A percentile compares a stretch with the other conserved stretches of the same genome.
These are phyloP conservation scores for Ormyrus thymus DNA, from an alignment of 2,888 invertebrate genomes.

Conservation along the genomic window DNA sequence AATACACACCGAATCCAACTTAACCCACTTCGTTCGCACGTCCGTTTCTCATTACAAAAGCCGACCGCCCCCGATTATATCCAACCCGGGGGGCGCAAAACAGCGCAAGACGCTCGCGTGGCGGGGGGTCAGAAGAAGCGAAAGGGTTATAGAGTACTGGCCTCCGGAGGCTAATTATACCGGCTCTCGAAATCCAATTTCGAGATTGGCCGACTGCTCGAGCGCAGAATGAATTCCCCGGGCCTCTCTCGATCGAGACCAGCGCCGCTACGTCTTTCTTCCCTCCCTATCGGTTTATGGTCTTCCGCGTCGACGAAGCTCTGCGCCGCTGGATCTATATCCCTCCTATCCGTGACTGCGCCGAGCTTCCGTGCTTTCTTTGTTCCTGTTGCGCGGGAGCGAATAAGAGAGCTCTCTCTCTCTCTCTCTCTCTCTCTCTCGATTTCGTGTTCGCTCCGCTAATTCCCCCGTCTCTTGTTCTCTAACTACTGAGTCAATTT, in stretches of 20 bases:
- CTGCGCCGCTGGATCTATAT: neutral
- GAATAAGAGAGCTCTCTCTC: no score
- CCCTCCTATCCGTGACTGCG: neutral
- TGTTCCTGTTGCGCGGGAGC: no score
- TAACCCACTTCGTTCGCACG: neutral
- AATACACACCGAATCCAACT: no score
- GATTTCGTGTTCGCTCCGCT: constrained; percentile 16
- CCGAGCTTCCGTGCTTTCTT: no score
- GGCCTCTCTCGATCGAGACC: neutral
- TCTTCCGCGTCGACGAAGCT: neutral
- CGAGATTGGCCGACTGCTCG: constrained; percentile 20
- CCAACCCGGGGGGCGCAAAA: neutral
- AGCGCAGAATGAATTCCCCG: no score
- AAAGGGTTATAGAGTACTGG: neutral
- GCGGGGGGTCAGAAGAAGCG: no score
- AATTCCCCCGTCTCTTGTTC: neutral
- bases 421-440: neutral
- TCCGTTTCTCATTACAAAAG: constrained; percentile 40
- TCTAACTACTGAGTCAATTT: neutral
- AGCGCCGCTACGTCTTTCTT: neutral
- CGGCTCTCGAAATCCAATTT: constrained; percentile 42
- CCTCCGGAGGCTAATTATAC: constrained; percentile 41
- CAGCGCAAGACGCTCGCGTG: neutral
- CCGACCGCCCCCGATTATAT: neutral
- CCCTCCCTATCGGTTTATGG: neutral